Percentiles rank a stretch among this genome's conserved stretches.
These are phyloP conservation scores for Lethenteron reissneri DNA, from an alignment of 2,113 vertebrate species.

Conservation along the genomic window DNA sequence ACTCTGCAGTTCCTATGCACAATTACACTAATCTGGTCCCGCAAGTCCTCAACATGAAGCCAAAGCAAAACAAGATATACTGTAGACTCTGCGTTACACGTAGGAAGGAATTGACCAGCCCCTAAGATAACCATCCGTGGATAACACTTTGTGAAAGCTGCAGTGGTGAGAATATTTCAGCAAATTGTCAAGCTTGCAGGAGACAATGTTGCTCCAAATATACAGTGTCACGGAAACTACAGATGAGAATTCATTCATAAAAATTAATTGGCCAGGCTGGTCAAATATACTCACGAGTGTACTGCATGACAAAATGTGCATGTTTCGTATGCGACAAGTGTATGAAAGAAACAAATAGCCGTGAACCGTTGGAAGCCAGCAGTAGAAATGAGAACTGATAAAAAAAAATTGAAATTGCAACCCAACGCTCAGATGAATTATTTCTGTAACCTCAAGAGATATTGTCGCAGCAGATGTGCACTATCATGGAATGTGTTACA, in stretches of 20 bases:
- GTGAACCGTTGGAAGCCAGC: neutral
- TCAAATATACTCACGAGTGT: neutral
- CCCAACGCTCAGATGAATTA: neutral
- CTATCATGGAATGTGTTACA: neutral
- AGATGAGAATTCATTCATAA: constrained; percentile 2
- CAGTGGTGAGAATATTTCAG: neutral
- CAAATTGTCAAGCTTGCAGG: neutral
- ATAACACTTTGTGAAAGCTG: constrained; percentile 1
- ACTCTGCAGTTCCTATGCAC: too few relatives aligned
- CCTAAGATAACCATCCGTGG: neutral
- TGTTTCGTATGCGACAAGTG: constrained; percentile 2
- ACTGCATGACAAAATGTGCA: neutral
- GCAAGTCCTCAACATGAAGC: neutral
- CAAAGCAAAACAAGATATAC: neutral
- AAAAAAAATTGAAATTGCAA: neutral
- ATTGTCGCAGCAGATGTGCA: neutral
- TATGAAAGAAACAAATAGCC: constrained; percentile 5
- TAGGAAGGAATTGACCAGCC: constrained; percentile 1
- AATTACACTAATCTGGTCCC: too few relatives aligned
- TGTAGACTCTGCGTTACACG: neutral
- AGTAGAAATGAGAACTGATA: neutral
- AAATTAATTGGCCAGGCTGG: neutral
- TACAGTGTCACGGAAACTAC: neutral
- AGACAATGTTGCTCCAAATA: neutral
- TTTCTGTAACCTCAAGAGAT: neutral